phyloP scores from a whole-genome alignment of 2,113 vertebrate species.

The Engraulis encrasicolus region DNA sequence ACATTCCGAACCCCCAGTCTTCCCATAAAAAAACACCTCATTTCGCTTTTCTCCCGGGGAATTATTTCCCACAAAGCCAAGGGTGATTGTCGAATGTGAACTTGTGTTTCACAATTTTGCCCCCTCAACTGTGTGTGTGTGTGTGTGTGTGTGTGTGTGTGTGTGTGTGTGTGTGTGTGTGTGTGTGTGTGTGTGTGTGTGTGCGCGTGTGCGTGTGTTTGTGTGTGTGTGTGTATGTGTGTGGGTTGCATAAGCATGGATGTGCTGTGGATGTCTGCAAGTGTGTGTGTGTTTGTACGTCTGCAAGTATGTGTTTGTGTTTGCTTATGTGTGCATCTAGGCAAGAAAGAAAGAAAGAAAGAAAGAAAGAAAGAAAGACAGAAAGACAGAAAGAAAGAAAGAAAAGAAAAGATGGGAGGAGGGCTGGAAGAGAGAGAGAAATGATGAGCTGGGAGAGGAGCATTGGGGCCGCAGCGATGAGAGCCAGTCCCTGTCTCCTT shows the following conservation, averaged over 20 bases:
- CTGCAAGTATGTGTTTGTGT: no score
- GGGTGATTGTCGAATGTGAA: not conserved
- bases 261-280: no score
- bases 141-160: not conserved
- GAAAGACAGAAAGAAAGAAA: no score
- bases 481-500: not conserved
- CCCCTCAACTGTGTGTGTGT: not conserved
- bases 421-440: not conserved
- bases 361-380: no score
- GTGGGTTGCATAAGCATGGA: no score
- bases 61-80: not conserved
- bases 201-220: not conserved
- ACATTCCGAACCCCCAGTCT: not conserved
- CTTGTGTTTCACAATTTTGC: not conserved
- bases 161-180: not conserved
- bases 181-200: not conserved
- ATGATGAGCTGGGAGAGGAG: not conserved
- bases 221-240: not conserved
- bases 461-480: not conserved
- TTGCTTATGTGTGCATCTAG: no score
- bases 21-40: not conserved
- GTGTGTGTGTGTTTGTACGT: no score
- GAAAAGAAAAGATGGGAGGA: no score
- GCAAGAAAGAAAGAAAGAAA: no score
- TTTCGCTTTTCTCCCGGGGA: not conserved